Conservation (phyloP, 2,888 invertebrate genomes). For the Troilus luridus region DNA sequence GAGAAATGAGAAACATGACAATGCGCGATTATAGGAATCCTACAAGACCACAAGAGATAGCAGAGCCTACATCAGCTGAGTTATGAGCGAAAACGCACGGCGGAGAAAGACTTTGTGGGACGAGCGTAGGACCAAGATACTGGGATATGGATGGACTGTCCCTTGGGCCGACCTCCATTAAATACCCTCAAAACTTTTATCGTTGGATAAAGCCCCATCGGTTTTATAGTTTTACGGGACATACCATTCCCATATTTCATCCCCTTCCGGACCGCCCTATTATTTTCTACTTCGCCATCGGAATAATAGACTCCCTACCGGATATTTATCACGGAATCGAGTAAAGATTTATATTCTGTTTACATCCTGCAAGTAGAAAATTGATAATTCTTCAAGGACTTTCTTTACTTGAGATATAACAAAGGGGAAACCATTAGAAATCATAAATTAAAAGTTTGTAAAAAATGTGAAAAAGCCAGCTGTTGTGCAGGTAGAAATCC, state of each 20-base stretch:
- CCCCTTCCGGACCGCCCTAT: constrained; percentile 41
- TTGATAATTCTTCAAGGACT: not conserved
- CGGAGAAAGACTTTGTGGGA: not conserved
- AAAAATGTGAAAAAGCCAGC: too few species aligned
- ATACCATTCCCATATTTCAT: constrained; percentile 31
- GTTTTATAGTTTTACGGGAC: constrained; percentile 43
- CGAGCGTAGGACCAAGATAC: not conserved
- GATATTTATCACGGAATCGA: constrained; percentile 18
- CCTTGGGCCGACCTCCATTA: constrained; percentile 15
- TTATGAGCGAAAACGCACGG: not conserved
- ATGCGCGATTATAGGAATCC: not conserved
- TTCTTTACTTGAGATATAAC: not conserved
- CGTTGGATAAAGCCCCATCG: constrained; percentile 41
- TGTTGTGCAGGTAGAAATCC: too few species aligned
- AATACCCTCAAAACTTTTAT: constrained; percentile 47
- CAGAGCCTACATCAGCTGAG: not conserved
- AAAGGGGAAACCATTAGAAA: not conserved
- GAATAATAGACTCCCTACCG: constrained; percentile 29
- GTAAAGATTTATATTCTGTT: constrained; percentile 33
- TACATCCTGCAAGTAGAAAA: not conserved
- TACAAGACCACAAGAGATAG: not conserved
- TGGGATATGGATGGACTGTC: constrained; percentile 38
- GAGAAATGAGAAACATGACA: not conserved
- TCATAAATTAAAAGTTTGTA: too few species aligned
- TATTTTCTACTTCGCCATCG: constrained; percentile 34